These are phyloP conservation scores for Colistium nudipinnis DNA, from an alignment of 2,113 vertebrate genomes.

Conservation along the genomic window DNA sequence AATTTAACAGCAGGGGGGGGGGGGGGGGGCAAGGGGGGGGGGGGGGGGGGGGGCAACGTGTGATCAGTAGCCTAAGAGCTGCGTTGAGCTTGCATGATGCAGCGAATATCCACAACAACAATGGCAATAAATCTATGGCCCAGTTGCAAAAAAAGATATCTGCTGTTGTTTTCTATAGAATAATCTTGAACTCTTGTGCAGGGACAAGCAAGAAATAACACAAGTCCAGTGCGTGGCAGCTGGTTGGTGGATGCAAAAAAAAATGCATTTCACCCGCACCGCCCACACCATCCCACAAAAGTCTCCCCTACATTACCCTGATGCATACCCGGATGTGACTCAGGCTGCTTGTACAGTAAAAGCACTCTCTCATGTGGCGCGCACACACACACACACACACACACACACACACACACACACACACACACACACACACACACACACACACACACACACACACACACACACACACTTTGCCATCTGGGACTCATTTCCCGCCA, in stretches of 20 bases:
- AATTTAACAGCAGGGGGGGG: slow-evolving; percentile 37
- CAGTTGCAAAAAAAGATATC: slow-evolving; percentile 33
- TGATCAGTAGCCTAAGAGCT: slow-evolving; percentile 53
- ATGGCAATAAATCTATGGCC: slow-evolving; percentile 9
- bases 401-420: slow-evolving; percentile 58
- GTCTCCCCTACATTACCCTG: slow-evolving; percentile 56
- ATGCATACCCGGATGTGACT: slow-evolving; percentile 58
- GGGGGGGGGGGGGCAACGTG: too few relatives aligned
- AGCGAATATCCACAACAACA: slow-evolving; percentile 17
- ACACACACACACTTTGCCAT: slow-evolving; percentile 69
- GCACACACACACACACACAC: slow-evolving; percentile 55
- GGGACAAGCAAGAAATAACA: slow-evolving; percentile 15
- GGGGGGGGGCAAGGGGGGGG: slow-evolving; percentile 35
- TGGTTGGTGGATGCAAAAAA: slow-evolving; percentile 13
- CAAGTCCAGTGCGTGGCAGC: slow-evolving; percentile 39
- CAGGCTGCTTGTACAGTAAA: slow-evolving; percentile 71
- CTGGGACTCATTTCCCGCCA: slow-evolving; percentile 70
- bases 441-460: slow-evolving; percentile 58
- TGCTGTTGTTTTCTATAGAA: slow-evolving; percentile 4
- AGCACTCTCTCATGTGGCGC: slow-evolving; percentile 68
- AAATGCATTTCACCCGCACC: slow-evolving; percentile 44
- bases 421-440: slow-evolving; percentile 56
- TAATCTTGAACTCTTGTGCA: neutral
- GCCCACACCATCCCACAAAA: slow-evolving; percentile 24
- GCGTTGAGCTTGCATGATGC: slow-evolving; percentile 43